Base-by-base conservation (phyloP, 1,140 invertebrate species). In the Neodiprion pinetum region DNA sequence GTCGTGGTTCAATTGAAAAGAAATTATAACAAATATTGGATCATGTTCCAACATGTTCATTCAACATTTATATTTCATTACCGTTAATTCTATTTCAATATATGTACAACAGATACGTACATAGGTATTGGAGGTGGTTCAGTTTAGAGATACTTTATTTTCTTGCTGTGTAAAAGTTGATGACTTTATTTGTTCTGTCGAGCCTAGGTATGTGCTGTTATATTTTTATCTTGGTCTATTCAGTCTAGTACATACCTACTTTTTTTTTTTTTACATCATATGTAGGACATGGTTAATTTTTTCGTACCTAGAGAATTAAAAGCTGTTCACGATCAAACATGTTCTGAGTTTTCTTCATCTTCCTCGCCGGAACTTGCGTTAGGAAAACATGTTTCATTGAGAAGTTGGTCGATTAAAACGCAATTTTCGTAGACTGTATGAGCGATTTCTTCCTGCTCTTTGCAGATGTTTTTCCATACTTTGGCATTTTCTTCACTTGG, bases 361-460 rank as follows among this genome's bases (percentile, higher is more conserved):
- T 79, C 78, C 17, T 61, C 61, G 50, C 12, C 71, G 17, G 28
- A 69, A 65, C 12, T 67, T 47, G 49, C 72, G 65, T 9, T 17
- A 48, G 28, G 21, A 40, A 40, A 40, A 69, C 47, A 47, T 23
- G 88, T 74, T 48, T 83, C 77, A 49, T 89, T 80, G 11, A 90
- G 81, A 10, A 90, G 81, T 73, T 88, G 83, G 61, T 88, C 84
- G 7, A 90, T 80, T 1, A 90, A 75, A 7, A 82, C 76, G n/a
- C 83, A 77, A 80, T 90, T 90, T 72, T 87, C 88, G 65, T 85
- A 82, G 1, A 90, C 49, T 72, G 88, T 83, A 50, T 80, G 72
- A 67, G 80, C 76, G n/a, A 90, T 88, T 75, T 89, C 84, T 76
- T 90, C 87, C 73, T 91, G 88, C 21, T 83, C 76, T 17, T 83